Evolutionary conservation across 1,140 invertebrate genomes (phyloP).

Genomic region (Heliothis subflexa): DNA sequence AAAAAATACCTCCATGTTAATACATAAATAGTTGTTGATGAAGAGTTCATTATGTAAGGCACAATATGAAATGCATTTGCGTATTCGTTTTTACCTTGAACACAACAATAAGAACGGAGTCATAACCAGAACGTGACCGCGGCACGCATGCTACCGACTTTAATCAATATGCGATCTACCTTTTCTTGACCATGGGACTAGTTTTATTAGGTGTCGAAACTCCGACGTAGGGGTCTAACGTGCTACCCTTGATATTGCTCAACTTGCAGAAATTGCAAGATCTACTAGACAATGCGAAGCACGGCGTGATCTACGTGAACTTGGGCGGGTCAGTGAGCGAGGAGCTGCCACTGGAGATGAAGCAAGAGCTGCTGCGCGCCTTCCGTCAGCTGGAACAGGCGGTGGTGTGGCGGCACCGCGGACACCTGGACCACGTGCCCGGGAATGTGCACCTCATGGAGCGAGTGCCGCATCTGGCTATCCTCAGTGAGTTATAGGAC

Average conservation of each 20-base stretch:
- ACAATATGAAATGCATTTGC: background rate
- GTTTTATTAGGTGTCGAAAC: background rate
- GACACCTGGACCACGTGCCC: conserved; percentile 55
- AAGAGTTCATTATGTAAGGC: background rate
- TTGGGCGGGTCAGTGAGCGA: conserved; percentile 86
- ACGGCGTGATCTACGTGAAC: conserved; percentile 88
- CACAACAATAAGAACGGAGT: background rate
- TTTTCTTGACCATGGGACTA: background rate
- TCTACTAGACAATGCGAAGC: conserved; percentile 84
- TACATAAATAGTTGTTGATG: background rate
- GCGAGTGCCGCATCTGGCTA: conserved; percentile 57
- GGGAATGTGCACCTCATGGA: conserved; percentile 61
- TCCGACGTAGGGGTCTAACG: background rate
- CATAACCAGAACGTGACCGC: background rate
- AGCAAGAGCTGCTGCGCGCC: conserved; percentile 62
- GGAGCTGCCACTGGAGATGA: conserved; percentile 78
- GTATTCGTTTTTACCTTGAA: background rate
- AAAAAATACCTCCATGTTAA: background rate
- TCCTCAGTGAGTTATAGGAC: conserved; percentile 57
- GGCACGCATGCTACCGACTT: background rate
- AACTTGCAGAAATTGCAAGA: conserved; percentile 71
- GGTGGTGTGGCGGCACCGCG: conserved; percentile 64
- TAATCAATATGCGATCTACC: background rate
- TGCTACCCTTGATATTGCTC: background rate
- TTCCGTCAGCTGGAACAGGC: conserved; percentile 60